Evolutionary conservation across 2,113 vertebrate species (phyloP).

Genomic region (Marmota monax): DNA sequence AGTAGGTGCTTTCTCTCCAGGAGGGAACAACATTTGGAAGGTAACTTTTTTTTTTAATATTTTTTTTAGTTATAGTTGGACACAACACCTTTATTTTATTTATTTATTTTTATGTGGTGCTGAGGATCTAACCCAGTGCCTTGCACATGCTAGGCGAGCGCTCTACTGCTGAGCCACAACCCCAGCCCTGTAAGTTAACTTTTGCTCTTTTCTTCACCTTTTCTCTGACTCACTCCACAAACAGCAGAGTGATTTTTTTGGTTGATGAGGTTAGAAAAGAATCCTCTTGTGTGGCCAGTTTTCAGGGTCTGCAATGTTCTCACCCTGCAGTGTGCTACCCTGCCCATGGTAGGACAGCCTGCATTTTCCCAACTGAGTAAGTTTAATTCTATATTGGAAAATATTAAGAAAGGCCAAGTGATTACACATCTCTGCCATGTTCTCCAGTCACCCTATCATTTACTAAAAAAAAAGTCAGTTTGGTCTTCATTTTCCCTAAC

Average conservation of each 20-base stretch:
- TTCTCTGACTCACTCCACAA: slow-evolving; percentile 12
- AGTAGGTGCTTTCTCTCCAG: neutral
- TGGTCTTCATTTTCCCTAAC: slow-evolving; percentile 25
- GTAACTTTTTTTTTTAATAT: neutral
- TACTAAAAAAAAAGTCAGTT: neutral
- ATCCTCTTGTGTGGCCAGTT: neutral
- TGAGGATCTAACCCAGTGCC: too few species aligned
- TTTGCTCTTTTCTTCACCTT: slow-evolving; percentile 35
- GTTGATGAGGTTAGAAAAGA: neutral
- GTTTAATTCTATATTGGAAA: slow-evolving; percentile 24
- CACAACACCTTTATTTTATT: too few species aligned
- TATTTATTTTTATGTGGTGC: too few species aligned
- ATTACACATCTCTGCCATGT: neutral
- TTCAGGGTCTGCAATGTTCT: neutral
- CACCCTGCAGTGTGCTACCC: neutral
- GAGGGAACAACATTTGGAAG: slow-evolving; percentile 27
- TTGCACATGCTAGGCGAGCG: too few species aligned
- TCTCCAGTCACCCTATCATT: neutral
- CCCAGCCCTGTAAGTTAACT: neutral
- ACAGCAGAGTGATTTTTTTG: slow-evolving; percentile 18
- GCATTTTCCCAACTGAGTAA: neutral
- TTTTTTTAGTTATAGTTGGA: too few species aligned
- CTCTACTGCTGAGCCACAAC: too few species aligned
- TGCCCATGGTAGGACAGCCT: neutral
- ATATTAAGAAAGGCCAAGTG: neutral